Evolutionary conservation across 1,140 invertebrate genomes (phyloP).

Genomic region (Drosophila micromelanica): DNA sequence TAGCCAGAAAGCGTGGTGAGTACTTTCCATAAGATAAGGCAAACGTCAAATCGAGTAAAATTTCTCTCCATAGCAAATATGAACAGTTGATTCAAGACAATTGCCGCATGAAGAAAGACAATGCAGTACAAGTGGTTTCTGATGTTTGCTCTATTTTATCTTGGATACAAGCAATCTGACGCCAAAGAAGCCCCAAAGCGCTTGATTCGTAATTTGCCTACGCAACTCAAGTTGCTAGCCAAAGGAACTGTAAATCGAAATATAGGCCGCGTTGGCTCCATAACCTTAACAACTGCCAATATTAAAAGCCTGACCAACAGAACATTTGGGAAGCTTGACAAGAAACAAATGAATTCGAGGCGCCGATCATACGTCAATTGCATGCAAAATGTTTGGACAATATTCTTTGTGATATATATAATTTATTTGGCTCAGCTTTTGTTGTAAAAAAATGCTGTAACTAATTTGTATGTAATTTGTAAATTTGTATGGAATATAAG

Average conservation of each 20-base stretch:
- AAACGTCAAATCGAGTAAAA: no score
- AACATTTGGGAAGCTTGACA: not conserved
- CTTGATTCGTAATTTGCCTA: not conserved
- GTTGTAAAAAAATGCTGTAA: constrained; percentile 9
- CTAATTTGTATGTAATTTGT: no score
- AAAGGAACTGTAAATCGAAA: not conserved
- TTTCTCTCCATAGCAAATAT: not conserved
- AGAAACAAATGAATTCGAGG: not conserved
- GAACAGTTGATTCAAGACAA: constrained; percentile 11
- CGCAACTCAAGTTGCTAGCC: no score
- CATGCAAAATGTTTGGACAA: constrained; percentile 14
- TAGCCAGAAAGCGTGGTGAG: not conserved
- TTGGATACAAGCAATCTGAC: not conserved
- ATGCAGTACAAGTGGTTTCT: not conserved
- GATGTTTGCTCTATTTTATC: not conserved
- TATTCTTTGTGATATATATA: constrained; percentile 48
- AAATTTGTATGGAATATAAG: no score
- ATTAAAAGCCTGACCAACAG: not conserved
- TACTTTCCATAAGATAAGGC: no score
- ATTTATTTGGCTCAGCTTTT: constrained; percentile 35
- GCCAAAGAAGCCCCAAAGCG: not conserved
- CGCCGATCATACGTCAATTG: not conserved
- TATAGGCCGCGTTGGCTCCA: not conserved
- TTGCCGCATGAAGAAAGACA: not conserved
- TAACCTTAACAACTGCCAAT: not conserved